Percentiles rank a stretch among this genome's conserved stretches.
Evolutionary conservation across 2,113 vertebrate genomes (phyloP).

Genomic region (Pseudorectes ferrugineus): DNA sequence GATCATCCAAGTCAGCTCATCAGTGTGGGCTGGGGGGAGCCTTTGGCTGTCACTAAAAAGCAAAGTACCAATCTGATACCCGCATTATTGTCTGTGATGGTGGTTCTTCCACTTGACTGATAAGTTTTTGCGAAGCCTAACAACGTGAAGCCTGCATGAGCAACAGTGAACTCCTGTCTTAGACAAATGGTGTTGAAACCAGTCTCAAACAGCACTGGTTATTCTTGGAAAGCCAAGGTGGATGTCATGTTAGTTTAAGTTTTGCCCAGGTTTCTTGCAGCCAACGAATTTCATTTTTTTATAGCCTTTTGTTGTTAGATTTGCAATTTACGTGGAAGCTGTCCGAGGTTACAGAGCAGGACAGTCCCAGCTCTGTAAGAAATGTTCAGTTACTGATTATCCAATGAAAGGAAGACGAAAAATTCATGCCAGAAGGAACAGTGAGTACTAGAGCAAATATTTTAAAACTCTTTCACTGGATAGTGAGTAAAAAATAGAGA

Average conservation of each 20-base stretch:
- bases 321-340: neutral
- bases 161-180: neutral
- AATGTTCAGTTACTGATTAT: neutral
- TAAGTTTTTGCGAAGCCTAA: neutral
- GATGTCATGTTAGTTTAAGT: fast-evolving
- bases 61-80: neutral
- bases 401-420: neutral
- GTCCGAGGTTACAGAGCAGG: neutral
- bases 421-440: neutral
- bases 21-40: neutral
- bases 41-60: neutral
- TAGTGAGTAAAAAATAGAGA: neutral
- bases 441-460: neutral
- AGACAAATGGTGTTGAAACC: neutral
- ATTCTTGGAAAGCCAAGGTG: neutral
- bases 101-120: neutral
- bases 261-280: neutral
- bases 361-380: neutral
- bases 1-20: neutral
- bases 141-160: neutral
- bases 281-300: neutral
- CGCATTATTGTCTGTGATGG: fast-evolving
- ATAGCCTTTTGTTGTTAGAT: neutral
- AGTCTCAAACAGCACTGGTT: neutral
- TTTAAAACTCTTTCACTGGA: neutral